Conservation (phyloP, 53 echinoderm and acorn worm species). For the Temnopleurus reevesii region DNA sequence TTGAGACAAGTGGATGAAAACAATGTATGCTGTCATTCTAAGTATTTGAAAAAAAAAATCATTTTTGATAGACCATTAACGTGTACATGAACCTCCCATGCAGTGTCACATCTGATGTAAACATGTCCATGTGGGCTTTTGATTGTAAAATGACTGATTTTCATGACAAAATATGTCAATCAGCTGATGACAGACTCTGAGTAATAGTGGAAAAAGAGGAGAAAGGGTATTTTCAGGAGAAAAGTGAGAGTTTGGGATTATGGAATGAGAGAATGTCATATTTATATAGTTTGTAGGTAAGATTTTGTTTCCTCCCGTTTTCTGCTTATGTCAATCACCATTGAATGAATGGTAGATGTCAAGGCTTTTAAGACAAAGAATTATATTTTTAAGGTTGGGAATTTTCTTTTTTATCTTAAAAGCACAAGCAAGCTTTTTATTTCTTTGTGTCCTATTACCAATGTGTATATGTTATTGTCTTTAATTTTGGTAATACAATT, state of each 20-base stretch:
- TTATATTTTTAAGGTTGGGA: too few species aligned
- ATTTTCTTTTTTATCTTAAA: too few species aligned
- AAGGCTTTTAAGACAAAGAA: too few species aligned
- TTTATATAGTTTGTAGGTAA: background rate
- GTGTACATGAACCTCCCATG: too few species aligned
- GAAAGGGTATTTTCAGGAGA: background rate
- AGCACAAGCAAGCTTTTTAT: too few species aligned
- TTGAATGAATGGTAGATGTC: background rate
- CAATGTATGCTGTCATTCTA: too few species aligned
- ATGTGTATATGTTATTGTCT: too few species aligned
- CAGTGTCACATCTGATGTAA: background rate
- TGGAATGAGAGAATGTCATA: background rate
- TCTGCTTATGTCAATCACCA: background rate
- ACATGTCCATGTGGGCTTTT: constrained; percentile 1
- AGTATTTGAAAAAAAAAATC: too few species aligned
- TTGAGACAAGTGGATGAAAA: too few species aligned
- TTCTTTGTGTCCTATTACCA: too few species aligned
- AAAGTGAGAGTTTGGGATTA: background rate
- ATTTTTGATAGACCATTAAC: too few species aligned
- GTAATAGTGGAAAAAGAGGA: background rate
- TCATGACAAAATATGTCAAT: background rate
- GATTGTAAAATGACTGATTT: background rate
- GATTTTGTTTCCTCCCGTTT: background rate
- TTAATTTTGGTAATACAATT: too few species aligned
- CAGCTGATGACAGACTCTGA: background rate